Conservation (phyloP, 2,888 invertebrate species). For the Chironomus tentans region DNA sequence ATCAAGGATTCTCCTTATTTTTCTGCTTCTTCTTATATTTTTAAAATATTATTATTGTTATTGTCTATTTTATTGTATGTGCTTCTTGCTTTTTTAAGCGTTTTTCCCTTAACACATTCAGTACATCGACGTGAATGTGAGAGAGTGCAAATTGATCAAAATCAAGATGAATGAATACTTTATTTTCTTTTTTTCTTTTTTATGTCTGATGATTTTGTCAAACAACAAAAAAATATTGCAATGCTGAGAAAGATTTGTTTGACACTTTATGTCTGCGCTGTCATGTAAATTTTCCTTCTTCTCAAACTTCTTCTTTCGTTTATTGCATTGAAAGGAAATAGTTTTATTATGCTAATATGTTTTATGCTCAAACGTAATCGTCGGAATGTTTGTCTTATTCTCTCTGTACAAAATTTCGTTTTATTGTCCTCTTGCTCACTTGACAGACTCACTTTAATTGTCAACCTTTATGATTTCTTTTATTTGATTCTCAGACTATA, state of each 20-base stretch:
- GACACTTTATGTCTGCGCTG: slow-evolving; percentile 24
- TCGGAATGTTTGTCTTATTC: neutral
- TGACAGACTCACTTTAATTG: too few relatives aligned
- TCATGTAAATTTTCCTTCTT: slow-evolving; percentile 1
- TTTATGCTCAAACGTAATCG: neutral
- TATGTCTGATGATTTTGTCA: too few relatives aligned
- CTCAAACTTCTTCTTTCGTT: neutral
- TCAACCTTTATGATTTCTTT: too few relatives aligned
- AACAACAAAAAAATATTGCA: too few relatives aligned
- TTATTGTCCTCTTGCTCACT: too few relatives aligned
- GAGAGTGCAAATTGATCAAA: neutral
- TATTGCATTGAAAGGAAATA: neutral
- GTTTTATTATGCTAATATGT: slow-evolving; percentile 5
- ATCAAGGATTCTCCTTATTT: neutral
- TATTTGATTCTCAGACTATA: too few relatives aligned
- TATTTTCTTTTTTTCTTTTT: neutral
- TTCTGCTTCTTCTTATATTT: neutral
- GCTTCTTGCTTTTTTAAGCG: too few relatives aligned
- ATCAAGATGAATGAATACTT: neutral
- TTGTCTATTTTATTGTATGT: neutral
- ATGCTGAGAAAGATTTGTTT: neutral
- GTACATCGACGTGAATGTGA: too few relatives aligned
- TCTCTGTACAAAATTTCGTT: too few relatives aligned
- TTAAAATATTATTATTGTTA: neutral
- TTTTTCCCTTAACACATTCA: too few relatives aligned